Evolutionary conservation across 1,140 invertebrate genomes (phyloP).

Genomic region (Halyomorpha halys): DNA sequence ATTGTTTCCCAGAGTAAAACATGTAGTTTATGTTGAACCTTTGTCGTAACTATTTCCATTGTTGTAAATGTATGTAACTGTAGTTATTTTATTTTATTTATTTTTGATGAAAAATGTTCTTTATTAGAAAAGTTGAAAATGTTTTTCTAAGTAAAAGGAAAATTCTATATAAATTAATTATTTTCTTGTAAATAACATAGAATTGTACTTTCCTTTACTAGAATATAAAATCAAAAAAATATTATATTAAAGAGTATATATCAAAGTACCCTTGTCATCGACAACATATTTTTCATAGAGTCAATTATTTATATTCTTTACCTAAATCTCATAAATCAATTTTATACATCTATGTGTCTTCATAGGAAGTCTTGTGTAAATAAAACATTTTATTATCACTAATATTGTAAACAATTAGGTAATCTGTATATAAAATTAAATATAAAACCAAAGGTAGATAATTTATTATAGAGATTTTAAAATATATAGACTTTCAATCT

Average conservation of each 20-base stretch:
- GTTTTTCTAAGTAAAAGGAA: no score
- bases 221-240: background rate
- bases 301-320: background rate
- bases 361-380: slow-evolving; percentile 4
- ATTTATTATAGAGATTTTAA: background rate
- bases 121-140: no score
- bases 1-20: no score
- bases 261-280: background rate
- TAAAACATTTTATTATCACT: background rate
- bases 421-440: slow-evolving; percentile 2
- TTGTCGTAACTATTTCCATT: no score
- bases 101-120: no score
- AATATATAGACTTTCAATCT: background rate
- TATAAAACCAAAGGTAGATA: slow-evolving; percentile 10
- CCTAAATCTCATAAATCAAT: background rate
- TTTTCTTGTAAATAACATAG: no score
- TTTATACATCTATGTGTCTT: background rate
- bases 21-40: no score
- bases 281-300: slow-evolving; percentile 8
- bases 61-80: no score
- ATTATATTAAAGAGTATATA: background rate
- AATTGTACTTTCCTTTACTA: no score
- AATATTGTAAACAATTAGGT: slow-evolving; percentile 3
- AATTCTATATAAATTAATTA: no score
- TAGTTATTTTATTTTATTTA: no score